Base-by-base conservation (phyloP, 2,888 invertebrate species). In the Hyles lineata region DNA sequence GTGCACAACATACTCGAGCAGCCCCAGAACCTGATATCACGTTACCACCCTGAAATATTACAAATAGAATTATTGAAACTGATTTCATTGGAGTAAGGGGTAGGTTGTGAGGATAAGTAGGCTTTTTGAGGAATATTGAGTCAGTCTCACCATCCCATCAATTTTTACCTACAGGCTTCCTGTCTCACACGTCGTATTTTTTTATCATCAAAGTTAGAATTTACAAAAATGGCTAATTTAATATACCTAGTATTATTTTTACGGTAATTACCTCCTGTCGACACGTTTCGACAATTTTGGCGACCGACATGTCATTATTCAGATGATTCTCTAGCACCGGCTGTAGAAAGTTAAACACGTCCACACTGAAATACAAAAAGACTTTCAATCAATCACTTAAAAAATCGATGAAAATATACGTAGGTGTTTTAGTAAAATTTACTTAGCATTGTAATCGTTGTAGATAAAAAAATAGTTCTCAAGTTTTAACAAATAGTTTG, bases 1-100 rank as follows among this genome's bases (percentile, higher is more conserved):
- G 91, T 0, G 98, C 97, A 89, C 98, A 98, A 73, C 99, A 96
- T 0, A 98, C 98, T 84, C 98, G 97, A 0, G 98, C 98, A 0
- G 98, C 97, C 73, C 98, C 97, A 7, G 97, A 96, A 2, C 97
- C 97, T 0, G 96, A 95, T 72, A 98, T 95, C 17, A 97, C 95
- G 59, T 91, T 91, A 0, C 96, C 96, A 9, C 92, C 89, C 90
- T 94, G 71, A 19, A 61, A 35, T 25, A 50, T 11, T 15, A 29
- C 9, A 69, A 43, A 43, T 8, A 6, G 7, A 32, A 7, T 8
- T 32, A 1, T 43, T 43, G 8, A 35, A 35, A 9, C 35, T 7
- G 2, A 11, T 11, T 43, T 43, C 0, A 43, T 43, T 43, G 43
- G 11, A 43, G 0, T 35, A 9, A 9, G 11, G 11, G 0, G 11